Base-by-base conservation (phyloP, 2,888 invertebrate genomes). In the Hydrotaea diabolus region DNA sequence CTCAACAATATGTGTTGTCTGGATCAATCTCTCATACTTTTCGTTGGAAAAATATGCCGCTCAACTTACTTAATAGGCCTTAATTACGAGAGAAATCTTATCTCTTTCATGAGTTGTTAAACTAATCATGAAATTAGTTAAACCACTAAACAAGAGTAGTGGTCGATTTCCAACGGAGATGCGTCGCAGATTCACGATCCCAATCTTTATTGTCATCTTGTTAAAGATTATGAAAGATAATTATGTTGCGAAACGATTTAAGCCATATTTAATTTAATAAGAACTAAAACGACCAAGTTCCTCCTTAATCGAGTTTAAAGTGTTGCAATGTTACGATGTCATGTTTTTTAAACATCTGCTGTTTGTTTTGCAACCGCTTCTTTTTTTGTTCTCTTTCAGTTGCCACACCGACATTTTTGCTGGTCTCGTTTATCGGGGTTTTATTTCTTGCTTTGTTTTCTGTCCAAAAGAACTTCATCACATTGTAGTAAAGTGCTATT, bases 331-430 rank as follows among this genome's bases (percentile, higher is more conserved):
- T 21, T 62, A 80, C 39, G 26, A 49, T 76, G 62, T 71, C 72
- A 39, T 69, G 77, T 77, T 66, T 53, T 43, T 46, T 39, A 13
- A 82, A 72, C 81, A 82, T 82, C 77, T 82, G 82, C 49, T 77
- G 66, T 82, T 82, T 82, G 77, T 59, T 74, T 57, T 77, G 73
- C 21, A 73, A 77, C 4, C 0, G 55, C 15, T 59, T 23, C 21
- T 21, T 59, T 59, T n/a, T 3, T 23, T 17, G 57, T 23, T 59
- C 2, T 53, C 17, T 46, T 46, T 2, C 9, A 3, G 19, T 7
- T 53, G 8, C 55, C 55, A 39, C 9, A 13, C 39, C 7, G 39
- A 39, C 39, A 39, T 8, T 39, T 39, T 39, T 39, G 31, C 31
- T 4, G 3, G 2, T 39, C 13, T 39, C 39, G 1, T 39, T 39